phyloP scores from a whole-genome alignment of 2,888 invertebrate genomes.

The Chrysolina oricalcia region DNA sequence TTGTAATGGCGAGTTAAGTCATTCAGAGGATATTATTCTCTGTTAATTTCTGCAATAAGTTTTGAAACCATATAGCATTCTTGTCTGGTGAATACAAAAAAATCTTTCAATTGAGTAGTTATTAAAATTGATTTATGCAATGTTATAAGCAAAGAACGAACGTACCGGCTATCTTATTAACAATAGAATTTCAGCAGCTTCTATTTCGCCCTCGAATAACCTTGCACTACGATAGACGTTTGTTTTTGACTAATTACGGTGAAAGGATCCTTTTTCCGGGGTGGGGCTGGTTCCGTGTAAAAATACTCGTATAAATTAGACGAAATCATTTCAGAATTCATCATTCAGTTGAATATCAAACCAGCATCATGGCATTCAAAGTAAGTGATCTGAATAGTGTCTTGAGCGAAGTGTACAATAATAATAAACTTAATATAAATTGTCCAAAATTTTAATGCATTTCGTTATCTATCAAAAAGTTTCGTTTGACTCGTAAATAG shows the following conservation, averaged over 20 bases:
- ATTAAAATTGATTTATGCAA: not conserved
- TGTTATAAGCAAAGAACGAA: not conserved
- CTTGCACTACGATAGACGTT: slow-evolving; percentile 35
- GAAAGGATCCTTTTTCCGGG: slow-evolving; percentile 47
- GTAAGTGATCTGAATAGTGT: slow-evolving; percentile 36
- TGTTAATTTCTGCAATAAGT: too few species aligned
- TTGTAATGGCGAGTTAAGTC: too few species aligned
- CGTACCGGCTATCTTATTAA: not conserved
- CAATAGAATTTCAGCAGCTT: not conserved
- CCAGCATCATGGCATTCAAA: slow-evolving; percentile 60
- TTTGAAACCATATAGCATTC: too few species aligned
- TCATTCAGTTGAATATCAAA: slow-evolving; percentile 45
- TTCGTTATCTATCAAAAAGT: too few species aligned
- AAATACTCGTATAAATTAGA: slow-evolving; percentile 33
- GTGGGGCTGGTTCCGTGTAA: slow-evolving; percentile 27
- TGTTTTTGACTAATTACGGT: slow-evolving; percentile 38
- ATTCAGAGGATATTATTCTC: too few species aligned
- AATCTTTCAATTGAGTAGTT: not conserved
- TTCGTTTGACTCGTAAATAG: too few species aligned
- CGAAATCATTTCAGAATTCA: slow-evolving; percentile 1
- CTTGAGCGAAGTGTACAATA: too few species aligned
- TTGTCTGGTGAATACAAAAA: too few species aligned
- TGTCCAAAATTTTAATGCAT: too few species aligned
- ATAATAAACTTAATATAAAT: too few species aligned
- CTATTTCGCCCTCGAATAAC: slow-evolving; percentile 35